Evolutionary conservation across 1,140 invertebrate species (phyloP), one percentile per base, ranked within the genome.

Genomic region (Drosophila nikananu): DNA sequence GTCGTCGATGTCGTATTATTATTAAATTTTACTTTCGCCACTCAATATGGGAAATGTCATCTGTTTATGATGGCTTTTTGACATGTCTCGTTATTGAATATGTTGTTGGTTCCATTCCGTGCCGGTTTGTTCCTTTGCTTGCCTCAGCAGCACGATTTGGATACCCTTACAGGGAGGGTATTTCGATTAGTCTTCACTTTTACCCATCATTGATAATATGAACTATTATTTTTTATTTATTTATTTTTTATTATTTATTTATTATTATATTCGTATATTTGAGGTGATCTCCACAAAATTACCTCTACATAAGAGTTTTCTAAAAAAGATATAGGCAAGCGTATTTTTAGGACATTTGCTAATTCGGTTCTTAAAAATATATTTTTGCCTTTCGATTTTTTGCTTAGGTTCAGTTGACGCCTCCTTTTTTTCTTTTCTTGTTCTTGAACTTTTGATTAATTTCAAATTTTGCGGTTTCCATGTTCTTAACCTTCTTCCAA

Each of bases 11-110:
- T 71, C 64, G 81, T 77, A 86, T 81, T 91, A 90, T 90, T 90
- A 90, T 90, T 90, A 91, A 90, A 90, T 90, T 90, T 91, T 90
- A 91, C 86, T 90, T 90, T 90, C 86, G 86, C 86, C 86, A 91
- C 86, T 90, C 86, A 91, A 90, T 90, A 90, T 90, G 86, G 86
- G 86, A 90, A 90, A 90, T 90, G 86, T 91, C 86, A 90, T 90
- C 86, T 90, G 86, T 91, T 90, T 91, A 90, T 90, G 86, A 90
- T 90, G 86, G 81, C 82, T 91, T 90, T 90, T 91, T 90, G 86
- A 90, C 86, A 90, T 90, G 82, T 86, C 82, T 91, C 86, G 86
- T 90, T 90, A 90, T 90, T 91, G 79, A 91, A 90, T 86, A 90
- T 82, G 86, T 78, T 75, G 55, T 54, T 57, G 59, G 67, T 66